Evolutionary conservation across 2,797 vertebrate genomes (phyloP).

Genomic region (Sebastolobus alascanus): DNA sequence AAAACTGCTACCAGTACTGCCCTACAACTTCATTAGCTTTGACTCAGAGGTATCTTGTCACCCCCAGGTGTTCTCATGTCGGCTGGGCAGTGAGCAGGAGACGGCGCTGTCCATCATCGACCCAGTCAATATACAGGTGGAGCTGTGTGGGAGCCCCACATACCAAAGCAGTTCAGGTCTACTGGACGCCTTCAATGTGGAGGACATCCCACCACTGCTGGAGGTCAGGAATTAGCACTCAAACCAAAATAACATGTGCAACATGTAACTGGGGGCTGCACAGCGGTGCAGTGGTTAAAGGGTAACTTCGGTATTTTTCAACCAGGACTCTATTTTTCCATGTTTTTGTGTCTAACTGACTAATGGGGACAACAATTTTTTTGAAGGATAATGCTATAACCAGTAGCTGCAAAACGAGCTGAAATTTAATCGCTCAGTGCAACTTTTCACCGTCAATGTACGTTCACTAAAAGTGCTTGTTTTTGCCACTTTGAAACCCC

Average conservation of each 20-base stretch:
- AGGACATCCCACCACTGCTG: conserved; percentile 95
- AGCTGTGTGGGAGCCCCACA: conserved; percentile 94
- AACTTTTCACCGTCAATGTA: too few relatives aligned
- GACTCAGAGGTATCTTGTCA: not conserved
- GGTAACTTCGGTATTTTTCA: not conserved
- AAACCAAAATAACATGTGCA: not conserved
- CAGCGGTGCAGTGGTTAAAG: not conserved
- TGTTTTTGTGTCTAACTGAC: not conserved
- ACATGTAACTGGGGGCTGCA: not conserved
- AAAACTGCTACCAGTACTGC: not conserved
- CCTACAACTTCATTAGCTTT: not conserved
- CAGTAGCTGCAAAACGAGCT: too few relatives aligned
- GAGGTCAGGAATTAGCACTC: conserved; percentile 86
- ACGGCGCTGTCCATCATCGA: conserved; percentile 97
- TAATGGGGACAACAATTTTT: not conserved
- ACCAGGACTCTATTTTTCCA: not conserved
- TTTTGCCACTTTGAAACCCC: too few relatives aligned
- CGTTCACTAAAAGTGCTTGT: too few relatives aligned
- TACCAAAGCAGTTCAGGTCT: conserved; percentile 94
- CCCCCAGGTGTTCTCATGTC: conserved; percentile 94
- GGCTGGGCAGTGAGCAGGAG: conserved; percentile 95
- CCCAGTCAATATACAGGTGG: conserved; percentile 95
- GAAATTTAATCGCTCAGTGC: too few relatives aligned
- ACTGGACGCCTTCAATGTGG: conserved; percentile 96
- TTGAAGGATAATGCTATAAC: too few relatives aligned